These are phyloP conservation scores for Salvelinus sp. DNA, from an alignment of 2,113 vertebrate genomes.

Conservation along the genomic window DNA sequence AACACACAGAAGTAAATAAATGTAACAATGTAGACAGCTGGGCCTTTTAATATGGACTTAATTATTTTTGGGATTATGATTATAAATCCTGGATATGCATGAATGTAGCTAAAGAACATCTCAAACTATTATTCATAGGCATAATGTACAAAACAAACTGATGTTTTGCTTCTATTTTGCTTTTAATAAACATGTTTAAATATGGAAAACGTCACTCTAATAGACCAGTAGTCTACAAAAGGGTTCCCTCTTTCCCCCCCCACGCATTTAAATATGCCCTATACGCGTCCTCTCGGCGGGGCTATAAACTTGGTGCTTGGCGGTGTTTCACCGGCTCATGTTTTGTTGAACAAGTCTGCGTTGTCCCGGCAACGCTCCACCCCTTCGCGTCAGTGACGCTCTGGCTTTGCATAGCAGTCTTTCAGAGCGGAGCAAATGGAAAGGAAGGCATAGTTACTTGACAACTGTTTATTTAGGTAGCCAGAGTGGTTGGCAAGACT, in stretches of 20 bases:
- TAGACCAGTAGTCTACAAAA: neutral
- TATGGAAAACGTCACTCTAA: neutral
- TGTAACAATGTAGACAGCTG: neutral
- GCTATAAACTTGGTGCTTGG: neutral
- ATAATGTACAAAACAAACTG: too few relatives aligned
- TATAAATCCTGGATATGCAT: too few relatives aligned
- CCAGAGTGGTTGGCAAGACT: slow-evolving; percentile 1
- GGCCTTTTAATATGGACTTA: slow-evolving; percentile 16
- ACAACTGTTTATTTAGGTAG: slow-evolving; percentile 1
- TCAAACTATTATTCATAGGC: too few relatives aligned
- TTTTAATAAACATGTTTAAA: neutral
- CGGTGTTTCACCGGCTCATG: slow-evolving; percentile 54
- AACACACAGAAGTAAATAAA: neutral
- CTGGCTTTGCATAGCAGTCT: slow-evolving; percentile 36
- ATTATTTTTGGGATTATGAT: too few relatives aligned
- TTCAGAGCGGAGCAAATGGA: slow-evolving; percentile 7
- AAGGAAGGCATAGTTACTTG: neutral
- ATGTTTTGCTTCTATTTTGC: neutral
- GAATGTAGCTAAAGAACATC: too few relatives aligned
- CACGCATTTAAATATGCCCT: slow-evolving; percentile 17
- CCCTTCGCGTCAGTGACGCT: slow-evolving; percentile 70
- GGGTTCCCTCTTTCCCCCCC: neutral
- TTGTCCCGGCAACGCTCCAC: slow-evolving; percentile 69
- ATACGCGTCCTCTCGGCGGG: too few relatives aligned
- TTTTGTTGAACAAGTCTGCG: slow-evolving; percentile 72